Evolutionary conservation across 2,797 vertebrate species (phyloP).

Genomic region (Adelosebastes latens): DNA sequence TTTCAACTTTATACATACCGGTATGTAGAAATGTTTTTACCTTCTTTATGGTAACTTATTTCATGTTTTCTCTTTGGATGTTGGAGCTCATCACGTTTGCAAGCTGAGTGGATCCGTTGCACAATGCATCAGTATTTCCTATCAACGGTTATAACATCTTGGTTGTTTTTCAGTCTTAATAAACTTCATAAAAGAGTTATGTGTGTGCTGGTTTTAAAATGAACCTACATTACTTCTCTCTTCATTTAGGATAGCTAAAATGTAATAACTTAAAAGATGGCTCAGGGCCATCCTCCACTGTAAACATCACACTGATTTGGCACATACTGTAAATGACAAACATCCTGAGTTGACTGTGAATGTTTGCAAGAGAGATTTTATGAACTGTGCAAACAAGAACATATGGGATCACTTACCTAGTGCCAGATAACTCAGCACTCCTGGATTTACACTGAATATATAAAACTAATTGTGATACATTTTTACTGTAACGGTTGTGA

Average conservation of each 20-base stretch:
- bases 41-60: background rate
- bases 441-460: background rate
- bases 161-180: constrained; percentile 22
- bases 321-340: background rate
- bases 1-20: background rate
- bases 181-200: constrained; percentile 4
- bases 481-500: background rate
- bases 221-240: background rate
- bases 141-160: background rate
- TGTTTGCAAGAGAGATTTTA: background rate
- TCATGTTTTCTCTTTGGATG: background rate
- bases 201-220: background rate
- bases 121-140: constrained; percentile 3
- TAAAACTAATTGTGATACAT: background rate
- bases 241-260: background rate
- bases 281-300: background rate
- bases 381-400: background rate
- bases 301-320: background rate
- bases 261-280: background rate
- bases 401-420: background rate
- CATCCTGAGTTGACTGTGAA: background rate
- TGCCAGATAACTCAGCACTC: background rate
- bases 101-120: background rate
- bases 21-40: constrained; percentile 1
- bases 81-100: background rate